A percentile compares a stretch with the other conserved stretches of the same genome.
Conservation (phyloP, 2,113 vertebrate genomes). For the Dendrocopos noguchii region DNA sequence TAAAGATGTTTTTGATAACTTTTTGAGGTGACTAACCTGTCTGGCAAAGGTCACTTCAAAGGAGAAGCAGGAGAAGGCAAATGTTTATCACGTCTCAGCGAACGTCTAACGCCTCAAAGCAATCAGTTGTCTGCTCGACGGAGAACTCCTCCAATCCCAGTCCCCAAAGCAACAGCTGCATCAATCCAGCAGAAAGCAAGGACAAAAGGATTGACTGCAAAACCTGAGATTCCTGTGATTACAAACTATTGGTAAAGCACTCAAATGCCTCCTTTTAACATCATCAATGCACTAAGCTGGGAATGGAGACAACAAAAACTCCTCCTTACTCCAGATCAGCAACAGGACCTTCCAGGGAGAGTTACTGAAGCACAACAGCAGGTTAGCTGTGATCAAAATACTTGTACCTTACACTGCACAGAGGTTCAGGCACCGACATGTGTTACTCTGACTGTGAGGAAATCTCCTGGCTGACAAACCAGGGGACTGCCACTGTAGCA, state of each 20-base stretch:
- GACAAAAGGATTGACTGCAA: constrained; percentile 42
- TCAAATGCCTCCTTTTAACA: constrained; percentile 6
- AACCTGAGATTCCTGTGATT: constrained; percentile 30
- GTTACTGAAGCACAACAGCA: not conserved
- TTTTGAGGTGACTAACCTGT: not conserved
- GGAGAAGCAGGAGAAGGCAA: constrained; percentile 25
- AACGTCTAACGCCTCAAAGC: constrained; percentile 52
- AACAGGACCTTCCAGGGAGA: not conserved
- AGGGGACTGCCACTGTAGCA: not conserved
- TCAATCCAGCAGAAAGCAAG: constrained; percentile 36
- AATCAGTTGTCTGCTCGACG: constrained; percentile 25
- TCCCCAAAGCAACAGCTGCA: constrained; percentile 36
- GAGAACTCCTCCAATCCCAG: not conserved
- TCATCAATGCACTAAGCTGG: not conserved
- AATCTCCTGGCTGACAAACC: not conserved
- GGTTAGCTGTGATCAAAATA: not conserved
- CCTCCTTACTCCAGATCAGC: not conserved
- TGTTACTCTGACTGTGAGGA: not conserved
- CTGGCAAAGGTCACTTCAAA: constrained; percentile 7
- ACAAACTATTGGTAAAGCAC: constrained; percentile 1
- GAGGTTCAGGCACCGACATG: accelerated
- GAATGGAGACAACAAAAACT: not conserved
- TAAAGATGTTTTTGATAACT: not conserved
- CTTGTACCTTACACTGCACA: not conserved
- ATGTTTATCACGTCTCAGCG: constrained; percentile 24